phyloP scores from a whole-genome alignment of 2,888 invertebrate species.

The Romanomermis culicivorax region DNA sequence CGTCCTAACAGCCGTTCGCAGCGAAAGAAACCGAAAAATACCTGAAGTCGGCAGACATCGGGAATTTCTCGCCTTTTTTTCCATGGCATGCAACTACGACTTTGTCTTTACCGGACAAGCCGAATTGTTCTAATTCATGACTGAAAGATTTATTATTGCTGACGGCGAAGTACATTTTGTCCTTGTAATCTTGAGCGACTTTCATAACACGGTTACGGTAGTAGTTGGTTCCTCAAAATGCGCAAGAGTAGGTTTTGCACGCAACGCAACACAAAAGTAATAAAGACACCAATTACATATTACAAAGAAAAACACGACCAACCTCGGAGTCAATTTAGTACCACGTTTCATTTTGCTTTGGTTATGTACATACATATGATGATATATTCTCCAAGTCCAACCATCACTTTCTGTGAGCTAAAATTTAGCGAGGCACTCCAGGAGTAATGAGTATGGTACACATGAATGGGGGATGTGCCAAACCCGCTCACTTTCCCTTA shows the following conservation, averaged over 20 bases:
- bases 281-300: no score
- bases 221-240: conserved; percentile 58
- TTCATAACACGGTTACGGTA: conserved; percentile 58
- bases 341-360: no score
- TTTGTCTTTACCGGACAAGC: conserved; percentile 69
- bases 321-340: not conserved
- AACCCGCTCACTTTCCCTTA: no score
- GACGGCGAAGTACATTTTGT: conserved; percentile 55
- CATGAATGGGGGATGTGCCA: no score
- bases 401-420: no score
- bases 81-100: conserved; percentile 66
- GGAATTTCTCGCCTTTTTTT: conserved; percentile 62
- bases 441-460: no score
- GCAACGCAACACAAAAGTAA: no score
- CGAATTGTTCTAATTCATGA: conserved; percentile 78
- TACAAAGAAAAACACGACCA: no score
- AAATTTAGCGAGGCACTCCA: no score
- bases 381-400: no score
- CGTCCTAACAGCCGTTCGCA: not conserved
- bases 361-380: no score
- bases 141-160: conserved; percentile 80
- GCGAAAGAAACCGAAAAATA: conserved; percentile 23
- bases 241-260: not conserved
- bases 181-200: conserved; percentile 23
- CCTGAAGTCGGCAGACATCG: conserved; percentile 73